Base-by-base conservation (phyloP, 1,140 invertebrate genomes). In the Agraylea sexmaculata region DNA sequence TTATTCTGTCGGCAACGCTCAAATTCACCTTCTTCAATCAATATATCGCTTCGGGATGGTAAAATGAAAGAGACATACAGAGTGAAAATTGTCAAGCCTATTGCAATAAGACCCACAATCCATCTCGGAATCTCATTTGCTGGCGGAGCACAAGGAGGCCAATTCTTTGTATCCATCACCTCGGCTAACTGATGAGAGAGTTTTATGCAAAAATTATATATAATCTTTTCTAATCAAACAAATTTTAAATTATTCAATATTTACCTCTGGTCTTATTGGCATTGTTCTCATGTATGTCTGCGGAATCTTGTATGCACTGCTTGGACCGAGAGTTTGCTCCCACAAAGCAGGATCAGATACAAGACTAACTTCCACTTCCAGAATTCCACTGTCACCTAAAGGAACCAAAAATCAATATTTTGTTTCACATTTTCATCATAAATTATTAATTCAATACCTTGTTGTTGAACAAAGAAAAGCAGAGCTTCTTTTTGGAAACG, bases 311-410 rank as follows among this genome's bases (percentile, higher is more conserved):
- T 49, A 49, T 10, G 42, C 40, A 8, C 19, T 32, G 17, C 42
- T 37, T 11, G 25, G 31, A 11, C 31, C 43, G 19, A 45, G 18
- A n/a, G 33, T 45, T 18, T 39, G 40, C 19, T 49, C 42, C 40
- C 43, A 42, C 4, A 49, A 28, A 11, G 43, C 43, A 11, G 47
- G 47, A 37, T 49, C 47, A 10, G 47, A 45, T 10, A 49, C 40
- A 6, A 49, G 35, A 19, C 47, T 49, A 3, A 49, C 43, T 45
- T 49, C 47, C 2, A 49, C 36, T 37, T 49, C 43, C 7, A 49
- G 23, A 10, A 47, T 28, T n/a, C 37, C 41, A 27, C n/a, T 45
- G 18, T 49, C 47, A 30, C 29, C 47, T 48, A 16, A 23, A 37
- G 30, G 23, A n/a, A n/a, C 23, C n/a, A 8, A 7, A n/a, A 27